phyloP scores from a whole-genome alignment of 2,888 invertebrate genomes.

The Rhagophthalmus giganteus region DNA sequence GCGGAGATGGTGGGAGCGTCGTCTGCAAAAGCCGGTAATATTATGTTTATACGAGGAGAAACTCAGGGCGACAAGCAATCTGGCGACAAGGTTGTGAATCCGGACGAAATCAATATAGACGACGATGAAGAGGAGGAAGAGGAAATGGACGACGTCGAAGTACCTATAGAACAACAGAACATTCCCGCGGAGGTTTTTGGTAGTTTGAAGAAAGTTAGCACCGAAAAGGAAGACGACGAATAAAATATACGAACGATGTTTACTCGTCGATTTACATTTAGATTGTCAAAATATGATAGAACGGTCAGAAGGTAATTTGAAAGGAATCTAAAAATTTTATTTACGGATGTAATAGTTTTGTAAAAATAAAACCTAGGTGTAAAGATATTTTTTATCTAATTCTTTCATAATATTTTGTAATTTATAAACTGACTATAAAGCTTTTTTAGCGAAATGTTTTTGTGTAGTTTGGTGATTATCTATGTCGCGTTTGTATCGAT shows the following conservation, averaged over 20 bases:
- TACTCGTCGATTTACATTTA: too few relatives aligned
- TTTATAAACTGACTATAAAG: too few relatives aligned
- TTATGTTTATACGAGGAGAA: slow-evolving; percentile 86
- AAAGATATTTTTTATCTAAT: too few relatives aligned
- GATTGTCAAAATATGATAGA: too few relatives aligned
- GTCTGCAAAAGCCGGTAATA: slow-evolving; percentile 59
- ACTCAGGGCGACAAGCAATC: slow-evolving; percentile 72
- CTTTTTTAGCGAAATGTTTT: too few relatives aligned
- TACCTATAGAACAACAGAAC: slow-evolving; percentile 80
- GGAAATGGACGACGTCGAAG: slow-evolving; percentile 58
- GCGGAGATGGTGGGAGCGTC: slow-evolving; percentile 66
- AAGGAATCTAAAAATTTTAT: too few relatives aligned
- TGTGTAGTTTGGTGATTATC: too few relatives aligned
- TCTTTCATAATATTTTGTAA: too few relatives aligned
- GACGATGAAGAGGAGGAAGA: slow-evolving; percentile 70
- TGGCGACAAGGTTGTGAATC: slow-evolving; percentile 74
- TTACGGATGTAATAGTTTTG: neutral
- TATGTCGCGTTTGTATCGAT: too few relatives aligned
- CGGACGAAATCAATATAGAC: slow-evolving; percentile 86
- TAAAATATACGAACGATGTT: too few relatives aligned
- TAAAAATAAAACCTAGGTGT: neutral
- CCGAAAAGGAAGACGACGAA: slow-evolving; percentile 32
- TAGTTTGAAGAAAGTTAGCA: slow-evolving; percentile 65
- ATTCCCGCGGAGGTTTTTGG: slow-evolving; percentile 94
- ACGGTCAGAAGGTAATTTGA: too few relatives aligned